These are phyloP conservation scores for Brachyptera risi DNA, from an alignment of 2,888 invertebrate species.

Conservation along the genomic window DNA sequence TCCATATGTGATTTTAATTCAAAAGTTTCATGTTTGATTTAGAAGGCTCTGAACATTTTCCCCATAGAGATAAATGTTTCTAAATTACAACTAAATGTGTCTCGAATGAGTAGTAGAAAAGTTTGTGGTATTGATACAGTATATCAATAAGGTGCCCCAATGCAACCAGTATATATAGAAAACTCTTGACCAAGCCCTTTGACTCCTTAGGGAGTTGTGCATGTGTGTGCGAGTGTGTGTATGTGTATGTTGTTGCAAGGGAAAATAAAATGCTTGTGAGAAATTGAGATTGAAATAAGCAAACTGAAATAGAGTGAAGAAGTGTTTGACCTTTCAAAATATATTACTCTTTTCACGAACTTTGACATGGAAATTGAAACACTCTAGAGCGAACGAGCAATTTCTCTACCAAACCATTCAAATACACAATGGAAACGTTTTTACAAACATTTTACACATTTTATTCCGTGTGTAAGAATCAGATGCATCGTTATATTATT, in stretches of 20 bases:
- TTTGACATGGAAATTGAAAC: constrained; percentile 17
- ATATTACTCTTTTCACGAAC: neutral
- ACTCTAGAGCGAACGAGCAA: too few relatives aligned
- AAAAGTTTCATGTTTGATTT: too few relatives aligned
- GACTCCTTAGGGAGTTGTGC: neutral
- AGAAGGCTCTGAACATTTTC: neutral
- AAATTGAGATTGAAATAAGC: constrained; percentile 14
- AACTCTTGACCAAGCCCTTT: neutral
- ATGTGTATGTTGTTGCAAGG: too few relatives aligned
- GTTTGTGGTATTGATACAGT: constrained; percentile 48
- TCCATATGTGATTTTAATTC: too few relatives aligned
- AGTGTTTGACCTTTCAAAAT: constrained; percentile 11
- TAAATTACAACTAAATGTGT: neutral
- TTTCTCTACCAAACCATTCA: too few relatives aligned
- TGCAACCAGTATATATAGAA: neutral
- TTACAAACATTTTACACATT: too few relatives aligned
- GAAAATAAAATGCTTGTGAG: constrained; percentile 13
- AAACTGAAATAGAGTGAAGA: constrained; percentile 14
- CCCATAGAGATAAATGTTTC: neutral
- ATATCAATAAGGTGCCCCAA: constrained; percentile 47
- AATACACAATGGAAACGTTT: too few relatives aligned
- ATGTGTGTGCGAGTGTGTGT: neutral
- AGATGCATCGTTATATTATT: too few relatives aligned
- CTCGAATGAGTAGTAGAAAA: neutral
- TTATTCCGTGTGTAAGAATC: too few relatives aligned